Percentiles rank a stretch among this genome's conserved stretches.
phyloP scores from a whole-genome alignment of 2,888 invertebrate genomes.

The Dolichomitus sp. region DNA sequence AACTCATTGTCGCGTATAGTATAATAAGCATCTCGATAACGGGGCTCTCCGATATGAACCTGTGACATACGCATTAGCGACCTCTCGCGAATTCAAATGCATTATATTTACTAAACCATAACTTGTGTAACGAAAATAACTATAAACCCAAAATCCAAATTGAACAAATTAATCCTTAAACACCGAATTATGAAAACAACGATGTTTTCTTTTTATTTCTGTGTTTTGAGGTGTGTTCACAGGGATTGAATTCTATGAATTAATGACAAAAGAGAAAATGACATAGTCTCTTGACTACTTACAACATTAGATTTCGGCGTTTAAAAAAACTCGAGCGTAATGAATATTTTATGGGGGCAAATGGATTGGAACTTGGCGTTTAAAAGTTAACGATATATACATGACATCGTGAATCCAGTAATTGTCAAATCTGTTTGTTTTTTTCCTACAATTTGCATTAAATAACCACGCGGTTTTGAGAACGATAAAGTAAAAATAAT shows the following conservation, averaged over 20 bases:
- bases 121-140: conserved; percentile 21
- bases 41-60: conserved; percentile 46
- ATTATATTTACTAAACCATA: conserved; percentile 12
- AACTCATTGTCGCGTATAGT: conserved; percentile 32
- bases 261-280: neutral
- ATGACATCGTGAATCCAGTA: neutral
- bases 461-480: neutral
- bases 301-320: neutral
- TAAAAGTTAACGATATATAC: neutral
- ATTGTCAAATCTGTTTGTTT: neutral
- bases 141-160: conserved; percentile 5
- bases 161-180: conserved; percentile 12
- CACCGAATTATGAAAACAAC: neutral
- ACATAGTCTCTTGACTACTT: neutral
- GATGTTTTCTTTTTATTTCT: neutral
- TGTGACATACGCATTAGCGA: conserved; percentile 45
- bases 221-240: neutral
- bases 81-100: conserved; percentile 54
- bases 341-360: neutral
- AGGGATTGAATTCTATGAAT: neutral
- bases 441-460: neutral
- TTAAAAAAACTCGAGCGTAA: neutral
- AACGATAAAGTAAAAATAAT: conserved; percentile 5
- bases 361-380: neutral
- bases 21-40: conserved; percentile 62